Evolutionary conservation across 2,113 vertebrate species (phyloP), one percentile per base, ranked within the genome.

Genomic region (Apus apus): DNA sequence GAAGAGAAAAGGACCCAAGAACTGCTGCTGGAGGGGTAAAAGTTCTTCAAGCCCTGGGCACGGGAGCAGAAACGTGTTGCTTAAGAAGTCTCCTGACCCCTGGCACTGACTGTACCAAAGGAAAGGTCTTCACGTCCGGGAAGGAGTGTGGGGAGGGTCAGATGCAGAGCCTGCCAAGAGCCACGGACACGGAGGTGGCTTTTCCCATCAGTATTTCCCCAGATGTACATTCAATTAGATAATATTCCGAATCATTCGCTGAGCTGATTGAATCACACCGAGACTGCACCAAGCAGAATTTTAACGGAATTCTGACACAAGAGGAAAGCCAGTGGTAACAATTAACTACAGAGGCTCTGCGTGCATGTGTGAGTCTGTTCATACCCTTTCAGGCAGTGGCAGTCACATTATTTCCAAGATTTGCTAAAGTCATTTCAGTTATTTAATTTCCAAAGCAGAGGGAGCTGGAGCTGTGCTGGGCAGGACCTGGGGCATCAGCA

Each of bases 141-240:
- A 4, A 36, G 32, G 32, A 9, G 30, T 5, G 27, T 22, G 22
- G 2, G 20, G 4, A 66, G 11, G 21, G 43, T 5, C 13, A 30
- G 34, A 43, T 50, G 19, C 23, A 6, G 9, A 43, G 22, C 70
- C 62, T 1, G 12, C 51, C 6, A 11, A 13, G 7, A 13, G 0
- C 43, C 11, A 5, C 1, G 1, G 13, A 9, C 2, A 29, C 2
- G 0, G 21, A 23, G 18, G 34, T 13, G 0, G 0, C 12, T 13
- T 12, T 64, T 30, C 34, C 51, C 53, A 5, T 21, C 87, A 9
- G 50, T 23, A 61, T 46, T 6, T 20, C 73, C 45, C 25, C 2
- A 40, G 25, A 4, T 19, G 12, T 13, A 15, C 30, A 1, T 12
- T 60, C 62, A 26, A 21, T 46, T 3, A 56, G 67, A 23, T 29